Base-by-base conservation (phyloP, 2,888 invertebrate species). In the Drosophila lutescens region DNA sequence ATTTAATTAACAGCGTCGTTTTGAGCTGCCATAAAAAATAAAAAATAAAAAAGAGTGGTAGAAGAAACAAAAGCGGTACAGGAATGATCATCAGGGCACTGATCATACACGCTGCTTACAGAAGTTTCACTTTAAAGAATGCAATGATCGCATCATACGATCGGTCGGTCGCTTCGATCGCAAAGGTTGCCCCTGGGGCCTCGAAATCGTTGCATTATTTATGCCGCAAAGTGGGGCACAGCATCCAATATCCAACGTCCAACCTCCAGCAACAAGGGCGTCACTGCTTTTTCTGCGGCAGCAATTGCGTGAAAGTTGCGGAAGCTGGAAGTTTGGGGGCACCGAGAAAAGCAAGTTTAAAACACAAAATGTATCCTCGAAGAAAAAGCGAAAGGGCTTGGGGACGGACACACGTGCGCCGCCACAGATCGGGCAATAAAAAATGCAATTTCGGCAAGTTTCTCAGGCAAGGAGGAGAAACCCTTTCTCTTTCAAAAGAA, bases 401-500 rank as follows among this genome's bases (percentile, higher is more conserved):
- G 54, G 53, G 60, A 60, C 38, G 74, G 77, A 67, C 78, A 81
- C 79, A 79, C 78, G 84, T 84, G 86, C 69, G 74, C 47, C 57
- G 68, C 68, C 67, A 65, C 56, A 79, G 80, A 79, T 83, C 69
- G 61, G 46, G 73, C 77, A 85, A 38, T 51, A 51, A 51, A 87
- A 82, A 75, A 83, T 86, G 86, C 85, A 85, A 86, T 86, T 82
- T 87, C 76, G 84, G 73, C 83, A 76, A 74, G 74, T 79, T 86
- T 83, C 80, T 79, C 79, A 77, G 72, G 73, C 70, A 34, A 44
- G 51, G 50, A 55, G 54, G 34, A 40, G 63, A 80, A 86, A 86
- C 88, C 88, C 85, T 86, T 86, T 86, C 85, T 86, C 88, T 86
- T 86, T 86, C 86, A 51, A 83, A 84, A 87, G 88, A 86, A 86